Evolutionary conservation across 1,140 invertebrate species (phyloP), one percentile per base, ranked within the genome.

Genomic region (Cyrtorhinus lividipennis): DNA sequence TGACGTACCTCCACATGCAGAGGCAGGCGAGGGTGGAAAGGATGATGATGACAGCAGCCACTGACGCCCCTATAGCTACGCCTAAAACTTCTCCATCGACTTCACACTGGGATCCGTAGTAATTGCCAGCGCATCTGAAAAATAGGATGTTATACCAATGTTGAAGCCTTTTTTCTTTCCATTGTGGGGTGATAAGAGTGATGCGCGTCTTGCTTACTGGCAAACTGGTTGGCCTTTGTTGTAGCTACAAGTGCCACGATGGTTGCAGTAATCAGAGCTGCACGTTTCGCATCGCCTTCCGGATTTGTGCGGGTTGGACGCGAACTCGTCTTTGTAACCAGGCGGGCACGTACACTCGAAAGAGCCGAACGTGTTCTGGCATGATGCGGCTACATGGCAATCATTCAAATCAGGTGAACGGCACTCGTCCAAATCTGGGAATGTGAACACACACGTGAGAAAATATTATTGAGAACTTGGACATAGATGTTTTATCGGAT

Each of bases 1-100:
- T n/a, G n/a, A n/a, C n/a, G 76, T 75, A 90, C 82, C 89, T 93
- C 90, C 90, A 94, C 79, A 91, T 88, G 62, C 92, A 86, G 2
- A 95, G 78, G 68, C 89, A 91, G 1, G 89, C 83, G 1, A 94
- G 74, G 0, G 91, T 94, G 24, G 92, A 72, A 1, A 88, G 81
- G 68, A 95, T 94, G 59, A 94, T 92, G 24, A 93, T 81, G 2
- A 92, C 79, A 22, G 91, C 91, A 5, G 86, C 86, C 2, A 93
- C 81, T 1, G 88, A 91, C 0, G 90, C 90, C 15, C 91, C 91
- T 64, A 93, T 84, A 0, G 91, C 89, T 20, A 93, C 91, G 0
- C 87, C 90, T 25, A 95, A 73, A 53, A 94, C 90, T 77, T 94
- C 91, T 8, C 89, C 90, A 70, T 95, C 92, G 45, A 93, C 82